A percentile compares a stretch with the other conserved stretches of the same genome.
Evolutionary conservation across 2,113 vertebrate species (phyloP).

Genomic region (Zeus faber): DNA sequence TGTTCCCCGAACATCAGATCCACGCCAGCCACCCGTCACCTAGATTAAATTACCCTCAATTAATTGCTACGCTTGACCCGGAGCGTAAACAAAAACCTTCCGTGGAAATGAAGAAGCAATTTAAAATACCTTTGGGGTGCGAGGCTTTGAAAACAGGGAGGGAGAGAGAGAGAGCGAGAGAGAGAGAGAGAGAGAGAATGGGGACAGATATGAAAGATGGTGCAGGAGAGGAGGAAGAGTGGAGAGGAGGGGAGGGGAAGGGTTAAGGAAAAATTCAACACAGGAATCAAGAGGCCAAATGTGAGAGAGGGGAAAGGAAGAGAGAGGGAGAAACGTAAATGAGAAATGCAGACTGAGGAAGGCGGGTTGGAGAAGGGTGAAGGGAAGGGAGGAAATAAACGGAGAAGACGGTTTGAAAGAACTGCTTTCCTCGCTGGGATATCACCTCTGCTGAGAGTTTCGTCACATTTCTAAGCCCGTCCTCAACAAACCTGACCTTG

Average conservation of each 20-base stretch:
- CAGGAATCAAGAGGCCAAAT: slow-evolving; percentile 19
- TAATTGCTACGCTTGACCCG: slow-evolving; percentile 64
- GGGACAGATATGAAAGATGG: slow-evolving; percentile 53
- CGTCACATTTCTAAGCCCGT: slow-evolving; percentile 1
- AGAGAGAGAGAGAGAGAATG: slow-evolving; percentile 32
- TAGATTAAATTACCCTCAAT: slow-evolving; percentile 65
- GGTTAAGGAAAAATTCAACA: slow-evolving; percentile 25
- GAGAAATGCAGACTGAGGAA: slow-evolving; percentile 11
- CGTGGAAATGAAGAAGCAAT: slow-evolving; percentile 62
- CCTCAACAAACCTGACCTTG: slow-evolving; percentile 26
- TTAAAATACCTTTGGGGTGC: slow-evolving; percentile 57
- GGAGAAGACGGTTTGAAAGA: background rate
- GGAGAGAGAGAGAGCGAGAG: too few species aligned
- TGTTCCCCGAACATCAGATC: slow-evolving; percentile 27
- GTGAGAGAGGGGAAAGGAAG: background rate
- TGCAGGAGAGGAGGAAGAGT: background rate
- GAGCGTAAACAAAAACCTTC: slow-evolving; percentile 62
- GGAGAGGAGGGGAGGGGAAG: background rate
- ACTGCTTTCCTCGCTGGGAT: slow-evolving; percentile 5
- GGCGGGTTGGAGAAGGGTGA: background rate
- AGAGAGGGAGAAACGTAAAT: slow-evolving; percentile 1
- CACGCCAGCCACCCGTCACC: slow-evolving; percentile 46
- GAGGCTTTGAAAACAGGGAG: slow-evolving; percentile 23
- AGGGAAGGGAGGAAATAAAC: background rate
- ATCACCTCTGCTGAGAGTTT: slow-evolving; percentile 6